Evolutionary conservation across 92 coral and sea anemone species (phyloP).

Genomic region (Porites divaricata): DNA sequence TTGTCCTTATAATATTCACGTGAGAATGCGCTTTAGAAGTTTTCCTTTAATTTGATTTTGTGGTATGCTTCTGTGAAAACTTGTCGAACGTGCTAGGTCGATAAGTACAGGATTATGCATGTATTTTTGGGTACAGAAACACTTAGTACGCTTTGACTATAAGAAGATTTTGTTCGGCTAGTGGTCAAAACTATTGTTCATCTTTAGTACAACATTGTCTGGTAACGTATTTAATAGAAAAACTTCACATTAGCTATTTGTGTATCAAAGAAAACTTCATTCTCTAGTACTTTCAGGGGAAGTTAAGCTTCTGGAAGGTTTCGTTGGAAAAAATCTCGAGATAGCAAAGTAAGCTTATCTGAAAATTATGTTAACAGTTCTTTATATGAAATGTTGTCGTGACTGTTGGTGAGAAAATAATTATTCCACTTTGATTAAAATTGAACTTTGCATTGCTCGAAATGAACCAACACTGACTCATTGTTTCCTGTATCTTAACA

Average conservation of each 20-base stretch:
- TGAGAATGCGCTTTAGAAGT: background rate
- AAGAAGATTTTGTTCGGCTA: conserved; percentile 3
- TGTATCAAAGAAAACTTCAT: background rate
- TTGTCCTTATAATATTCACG: background rate
- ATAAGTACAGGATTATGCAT: conserved; percentile 24
- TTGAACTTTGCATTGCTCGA: conserved; percentile 1
- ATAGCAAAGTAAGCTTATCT: no score
- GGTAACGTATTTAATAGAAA: background rate
- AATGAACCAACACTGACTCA: conserved; percentile 1
- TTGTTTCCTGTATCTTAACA: background rate
- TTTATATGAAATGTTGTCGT: background rate
- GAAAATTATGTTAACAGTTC: background rate
- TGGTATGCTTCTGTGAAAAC: conserved; percentile 12
- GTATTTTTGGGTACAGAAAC: conserved; percentile 33
- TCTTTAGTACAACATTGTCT: no score
- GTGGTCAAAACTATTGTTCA: no score
- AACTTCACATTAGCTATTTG: background rate
- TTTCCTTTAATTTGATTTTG: background rate
- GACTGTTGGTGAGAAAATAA: background rate
- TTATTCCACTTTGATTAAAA: background rate
- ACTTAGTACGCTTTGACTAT: background rate
- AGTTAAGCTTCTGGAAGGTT: background rate
- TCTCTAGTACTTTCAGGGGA: background rate
- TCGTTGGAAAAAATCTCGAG: background rate
- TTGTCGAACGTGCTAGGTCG: conserved; percentile 25